These are phyloP conservation scores for Chrysolina oricalcia DNA, from an alignment of 2,888 invertebrate species.

Conservation along the genomic window DNA sequence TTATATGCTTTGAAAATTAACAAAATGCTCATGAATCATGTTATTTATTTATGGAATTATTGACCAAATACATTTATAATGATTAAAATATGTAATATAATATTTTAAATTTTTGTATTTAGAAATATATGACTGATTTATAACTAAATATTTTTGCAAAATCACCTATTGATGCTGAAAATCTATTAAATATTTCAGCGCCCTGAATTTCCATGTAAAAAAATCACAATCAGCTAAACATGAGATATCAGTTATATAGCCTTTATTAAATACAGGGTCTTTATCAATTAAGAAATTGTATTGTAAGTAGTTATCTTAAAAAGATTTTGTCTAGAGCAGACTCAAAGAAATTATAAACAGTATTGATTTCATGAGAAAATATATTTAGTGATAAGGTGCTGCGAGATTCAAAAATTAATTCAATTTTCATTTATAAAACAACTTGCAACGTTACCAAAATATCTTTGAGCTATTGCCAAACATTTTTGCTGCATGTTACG, in stretches of 20 bases:
- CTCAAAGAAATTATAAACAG: conserved; percentile 63
- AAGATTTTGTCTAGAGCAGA: conserved; percentile 63
- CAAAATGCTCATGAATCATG: conserved; percentile 25
- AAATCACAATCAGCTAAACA: conserved; percentile 67
- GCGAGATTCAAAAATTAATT: conserved; percentile 52
- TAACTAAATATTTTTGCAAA: conserved; percentile 58
- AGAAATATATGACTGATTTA: conserved; percentile 62
- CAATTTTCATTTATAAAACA: conserved; percentile 29
- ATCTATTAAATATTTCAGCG: conserved; percentile 55
- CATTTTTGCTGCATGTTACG: conserved; percentile 32
- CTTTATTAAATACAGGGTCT: conserved; percentile 72
- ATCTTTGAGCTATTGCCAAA: conserved; percentile 25
- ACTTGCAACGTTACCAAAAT: conserved; percentile 13
- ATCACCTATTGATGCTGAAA: conserved; percentile 57
- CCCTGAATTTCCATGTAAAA: conserved; percentile 61
- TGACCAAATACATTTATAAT: conserved; percentile 55
- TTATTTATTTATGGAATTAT: conserved; percentile 55
- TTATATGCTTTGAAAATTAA: conserved; percentile 36
- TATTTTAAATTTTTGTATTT: conserved; percentile 62
- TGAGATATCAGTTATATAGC: conserved; percentile 70
- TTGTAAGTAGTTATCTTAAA: conserved; percentile 67
- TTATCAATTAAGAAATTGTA: conserved; percentile 70
- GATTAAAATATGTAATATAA: conserved; percentile 57
- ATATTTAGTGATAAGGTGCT: conserved; percentile 58
- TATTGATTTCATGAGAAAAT: conserved; percentile 67